Conservation (phyloP, 2,113 vertebrate genomes). For the Romanogobio albipinnatus region DNA sequence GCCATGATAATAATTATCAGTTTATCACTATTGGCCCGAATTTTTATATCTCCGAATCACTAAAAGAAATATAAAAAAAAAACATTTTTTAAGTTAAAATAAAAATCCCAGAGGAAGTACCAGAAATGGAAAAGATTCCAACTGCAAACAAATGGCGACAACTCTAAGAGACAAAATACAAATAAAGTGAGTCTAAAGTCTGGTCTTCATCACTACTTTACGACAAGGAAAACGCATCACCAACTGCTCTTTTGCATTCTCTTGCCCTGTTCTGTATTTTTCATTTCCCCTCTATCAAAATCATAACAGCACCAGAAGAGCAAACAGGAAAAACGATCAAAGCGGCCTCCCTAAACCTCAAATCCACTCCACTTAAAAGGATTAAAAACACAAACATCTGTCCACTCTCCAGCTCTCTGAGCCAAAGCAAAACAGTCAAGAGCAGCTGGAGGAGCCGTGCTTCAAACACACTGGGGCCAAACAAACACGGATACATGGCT, state of each 20-base stretch:
- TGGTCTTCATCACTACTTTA: slow-evolving; percentile 25
- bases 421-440: slow-evolving; percentile 27
- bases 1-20: background rate
- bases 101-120: background rate
- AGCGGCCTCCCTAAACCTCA: slow-evolving; percentile 26
- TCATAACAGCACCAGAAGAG: slow-evolving; percentile 16
- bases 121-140: background rate
- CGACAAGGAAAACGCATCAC: background rate
- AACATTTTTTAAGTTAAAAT: background rate
- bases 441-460: slow-evolving; percentile 42
- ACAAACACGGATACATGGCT: slow-evolving; percentile 23
- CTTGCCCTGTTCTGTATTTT: slow-evolving; percentile 36
- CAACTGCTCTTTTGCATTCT: slow-evolving; percentile 12
- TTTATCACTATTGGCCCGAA: background rate
- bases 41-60: background rate
- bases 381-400: slow-evolving; percentile 52
- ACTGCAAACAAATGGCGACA: slow-evolving; percentile 20
- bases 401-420: slow-evolving; percentile 35
- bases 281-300: slow-evolving; percentile 45
- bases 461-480: slow-evolving; percentile 20
- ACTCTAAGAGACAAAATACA: slow-evolving; percentile 14
- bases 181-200: background rate
- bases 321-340: slow-evolving; percentile 41
- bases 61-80: background rate
- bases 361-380: slow-evolving; percentile 48